phyloP scores from a whole-genome alignment of 2,888 invertebrate species.

The Habrosyne pyritoides region DNA sequence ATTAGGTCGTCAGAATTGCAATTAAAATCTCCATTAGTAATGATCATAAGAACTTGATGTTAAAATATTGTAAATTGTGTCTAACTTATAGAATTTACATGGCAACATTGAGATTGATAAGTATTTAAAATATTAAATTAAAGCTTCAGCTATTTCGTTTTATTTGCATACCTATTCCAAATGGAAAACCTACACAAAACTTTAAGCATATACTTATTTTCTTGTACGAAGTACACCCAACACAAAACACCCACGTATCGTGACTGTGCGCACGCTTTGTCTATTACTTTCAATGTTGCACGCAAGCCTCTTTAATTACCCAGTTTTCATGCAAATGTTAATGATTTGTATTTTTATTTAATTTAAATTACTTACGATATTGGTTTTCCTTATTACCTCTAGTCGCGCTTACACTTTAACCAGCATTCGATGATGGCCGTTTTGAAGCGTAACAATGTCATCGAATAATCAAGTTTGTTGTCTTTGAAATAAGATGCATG shows the following conservation, averaged over 20 bases:
- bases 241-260: slow-evolving; percentile 26
- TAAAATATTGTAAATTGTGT: no score
- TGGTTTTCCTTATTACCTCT: neutral
- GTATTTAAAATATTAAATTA: neutral
- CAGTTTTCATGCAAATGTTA: slow-evolving; percentile 24
- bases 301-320: slow-evolving; percentile 21
- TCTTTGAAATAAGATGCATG: no score
- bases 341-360: slow-evolving; percentile 2
- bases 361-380: neutral
- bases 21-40: no score
- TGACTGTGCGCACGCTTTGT: slow-evolving; percentile 35
- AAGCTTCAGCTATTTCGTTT: neutral
- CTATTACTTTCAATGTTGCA: slow-evolving; percentile 24
- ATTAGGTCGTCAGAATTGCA: no score
- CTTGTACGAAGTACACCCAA: slow-evolving; percentile 3
- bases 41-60: no score
- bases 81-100: no score
- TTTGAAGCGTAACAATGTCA: no score
- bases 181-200: neutral
- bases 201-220: neutral
- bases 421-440: no score
- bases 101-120: neutral
- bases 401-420: no score
- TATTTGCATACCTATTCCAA: neutral
- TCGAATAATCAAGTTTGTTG: no score